Evolutionary conservation across 2,797 vertebrate species (phyloP), one percentile per base, ranked within the genome.

Genomic region (Coilia nasus): DNA sequence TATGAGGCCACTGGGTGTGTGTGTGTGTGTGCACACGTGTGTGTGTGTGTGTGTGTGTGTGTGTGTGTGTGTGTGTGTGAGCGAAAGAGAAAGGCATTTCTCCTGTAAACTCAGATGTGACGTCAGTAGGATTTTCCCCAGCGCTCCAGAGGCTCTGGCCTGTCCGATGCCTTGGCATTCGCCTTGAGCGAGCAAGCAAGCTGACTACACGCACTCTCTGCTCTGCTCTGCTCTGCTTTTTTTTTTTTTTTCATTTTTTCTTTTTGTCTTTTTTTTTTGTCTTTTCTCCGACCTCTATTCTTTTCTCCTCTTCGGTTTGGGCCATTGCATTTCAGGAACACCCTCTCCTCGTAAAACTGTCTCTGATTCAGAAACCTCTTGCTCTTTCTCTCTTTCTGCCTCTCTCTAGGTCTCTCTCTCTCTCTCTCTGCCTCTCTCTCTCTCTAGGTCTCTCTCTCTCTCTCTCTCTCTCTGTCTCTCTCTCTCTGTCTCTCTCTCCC

Each of bases 61-160:
- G 64, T 31, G 64, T 71, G 31, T 75, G 67, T 71, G 67, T 35
- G 67, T 35, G 28, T 35, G 67, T 15, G 28, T 75, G 67, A 17
- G 67, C 5, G 67, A 17, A 19, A 75, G 28, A 75, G 28, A 19
- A 31, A 46, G 82, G 46, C 67, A 75, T 75, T 31, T 75, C 67
- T 35, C 28, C 67, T 75, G 67, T 75, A 75, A 75, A 75, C 28
- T 28, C 35, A 83, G 82, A 15, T 31, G 67, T 75, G 67, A 75
- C 67, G 67, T 75, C 67, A 75, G 67, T 75, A 75, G 67, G 67
- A 75, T 35, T 75, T 75, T 75, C 67, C 67, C 67, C 28, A 75
- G 28, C 67, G 67, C 67, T 75, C 28, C 28, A 0, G 67, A 75
- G 67, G 67, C 67, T 35, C 67, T 75, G 67, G 67, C 67, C 28